phyloP scores from a whole-genome alignment of 1,140 invertebrate species.

The Arctopsyche grandis region DNA sequence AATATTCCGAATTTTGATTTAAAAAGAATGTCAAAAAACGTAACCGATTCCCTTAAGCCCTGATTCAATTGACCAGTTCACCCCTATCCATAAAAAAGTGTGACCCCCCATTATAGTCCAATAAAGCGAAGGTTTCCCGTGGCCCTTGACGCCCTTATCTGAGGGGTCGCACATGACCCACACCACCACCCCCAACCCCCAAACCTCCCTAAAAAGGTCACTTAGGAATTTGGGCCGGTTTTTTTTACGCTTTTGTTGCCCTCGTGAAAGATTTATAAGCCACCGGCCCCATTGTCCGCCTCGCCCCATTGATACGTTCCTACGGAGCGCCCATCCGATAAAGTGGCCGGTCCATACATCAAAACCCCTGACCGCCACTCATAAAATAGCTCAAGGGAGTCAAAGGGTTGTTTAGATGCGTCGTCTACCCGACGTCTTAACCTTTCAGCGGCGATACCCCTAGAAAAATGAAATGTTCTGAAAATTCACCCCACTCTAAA shows the following conservation, averaged over 20 bases:
- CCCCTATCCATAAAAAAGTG: conserved; percentile 44
- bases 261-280: conserved; percentile 47
- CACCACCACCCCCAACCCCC: not conserved
- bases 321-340: conserved; percentile 37
- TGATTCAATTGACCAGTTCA: conserved; percentile 40
- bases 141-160: conserved; percentile 40
- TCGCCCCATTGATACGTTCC: conserved; percentile 39
- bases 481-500: too few species aligned
- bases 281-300: conserved; percentile 23
- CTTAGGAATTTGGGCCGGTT: conserved; percentile 40
- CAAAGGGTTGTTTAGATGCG: not conserved
- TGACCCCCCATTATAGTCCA: conserved; percentile 49
- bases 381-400: not conserved
- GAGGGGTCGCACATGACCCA: not conserved
- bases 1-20: too few species aligned
- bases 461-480: too few species aligned
- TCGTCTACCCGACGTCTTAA: not conserved
- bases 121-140: conserved; percentile 41
- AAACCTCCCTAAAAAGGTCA: conserved; percentile 39
- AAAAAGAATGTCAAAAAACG: not conserved
- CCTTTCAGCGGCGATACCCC: too few species aligned
- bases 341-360: conserved; percentile 40
- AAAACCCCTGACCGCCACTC: conserved; percentile 32
- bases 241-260: not conserved
- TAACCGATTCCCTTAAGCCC: not conserved